Evolutionary conservation across 2,888 invertebrate species (phyloP).

Genomic region (Myopa testacea): DNA sequence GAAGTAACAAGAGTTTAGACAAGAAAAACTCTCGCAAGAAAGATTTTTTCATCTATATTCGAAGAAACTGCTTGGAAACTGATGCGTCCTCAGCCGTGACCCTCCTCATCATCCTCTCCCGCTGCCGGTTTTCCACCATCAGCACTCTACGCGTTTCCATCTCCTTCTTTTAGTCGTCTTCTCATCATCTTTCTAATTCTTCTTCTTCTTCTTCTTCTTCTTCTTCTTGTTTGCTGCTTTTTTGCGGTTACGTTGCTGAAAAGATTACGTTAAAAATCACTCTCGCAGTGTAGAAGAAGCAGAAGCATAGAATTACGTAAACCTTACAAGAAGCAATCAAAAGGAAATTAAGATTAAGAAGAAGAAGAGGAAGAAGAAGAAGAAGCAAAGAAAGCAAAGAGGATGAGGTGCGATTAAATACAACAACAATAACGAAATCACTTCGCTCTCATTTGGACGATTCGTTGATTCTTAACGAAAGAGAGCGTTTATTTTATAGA

Average conservation of each 20-base stretch:
- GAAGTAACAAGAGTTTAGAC: no score
- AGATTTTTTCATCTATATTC: no score
- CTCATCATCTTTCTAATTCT: no score
- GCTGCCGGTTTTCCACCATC: no score
- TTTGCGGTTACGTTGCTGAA: background rate
- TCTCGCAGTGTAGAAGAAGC: background rate
- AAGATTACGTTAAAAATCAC: slow-evolving; percentile 9
- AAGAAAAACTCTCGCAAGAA: no score
- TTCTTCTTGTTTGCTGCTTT: background rate
- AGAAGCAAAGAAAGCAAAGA: slow-evolving; percentile 3
- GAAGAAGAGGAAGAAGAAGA: background rate
- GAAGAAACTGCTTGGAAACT: no score
- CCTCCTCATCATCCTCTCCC: no score
- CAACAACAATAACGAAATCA: slow-evolving; percentile 43
- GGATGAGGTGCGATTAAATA: background rate
- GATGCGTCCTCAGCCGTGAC: no score
- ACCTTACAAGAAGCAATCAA: no score
- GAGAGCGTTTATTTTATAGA: background rate
- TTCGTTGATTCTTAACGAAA: slow-evolving; percentile 11
- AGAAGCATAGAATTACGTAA: no score
- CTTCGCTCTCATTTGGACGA: slow-evolving; percentile 41
- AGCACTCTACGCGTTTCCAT: no score
- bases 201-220: background rate
- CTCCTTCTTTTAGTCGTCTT: background rate
- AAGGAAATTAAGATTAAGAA: background rate